These are phyloP conservation scores for Neocrepidodera transversa DNA, from an alignment of 2,888 invertebrate species.

Conservation along the genomic window DNA sequence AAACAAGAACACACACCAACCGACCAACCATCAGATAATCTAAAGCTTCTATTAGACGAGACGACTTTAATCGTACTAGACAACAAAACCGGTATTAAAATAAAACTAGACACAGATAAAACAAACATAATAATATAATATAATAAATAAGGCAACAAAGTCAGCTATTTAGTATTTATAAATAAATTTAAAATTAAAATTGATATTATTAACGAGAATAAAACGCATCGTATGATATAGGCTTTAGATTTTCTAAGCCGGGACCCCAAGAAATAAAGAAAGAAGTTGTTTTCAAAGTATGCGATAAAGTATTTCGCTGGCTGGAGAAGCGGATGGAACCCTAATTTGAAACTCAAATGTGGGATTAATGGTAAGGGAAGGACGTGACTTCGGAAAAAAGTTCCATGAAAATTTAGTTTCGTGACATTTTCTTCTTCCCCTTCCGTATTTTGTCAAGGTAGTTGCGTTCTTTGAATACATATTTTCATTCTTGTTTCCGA, in stretches of 20 bases:
- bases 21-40: too few relatives aligned
- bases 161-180: neutral
- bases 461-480: constrained; percentile 24
- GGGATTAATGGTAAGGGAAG: constrained; percentile 29
- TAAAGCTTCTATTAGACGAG: too few relatives aligned
- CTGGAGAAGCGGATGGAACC: constrained; percentile 19
- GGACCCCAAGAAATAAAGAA: too few relatives aligned
- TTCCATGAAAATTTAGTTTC: constrained; percentile 20
- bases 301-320: constrained; percentile 27
- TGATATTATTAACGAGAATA: neutral
- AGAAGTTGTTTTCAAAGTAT: constrained; percentile 25
- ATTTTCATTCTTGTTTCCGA: constrained; percentile 24
- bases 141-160: too few relatives aligned
- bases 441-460: constrained; percentile 25
- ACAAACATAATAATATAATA: too few relatives aligned
- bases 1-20: too few relatives aligned
- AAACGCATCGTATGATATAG: neutral
- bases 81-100: too few relatives aligned
- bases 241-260: too few relatives aligned
- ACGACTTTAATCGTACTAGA: too few relatives aligned
- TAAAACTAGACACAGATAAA: too few relatives aligned
- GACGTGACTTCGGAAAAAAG: constrained; percentile 32
- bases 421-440: constrained; percentile 23
- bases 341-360: constrained; percentile 37
- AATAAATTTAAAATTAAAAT: neutral